Conservation (phyloP, 2,797 vertebrate genomes). For the Remorina albescens region DNA sequence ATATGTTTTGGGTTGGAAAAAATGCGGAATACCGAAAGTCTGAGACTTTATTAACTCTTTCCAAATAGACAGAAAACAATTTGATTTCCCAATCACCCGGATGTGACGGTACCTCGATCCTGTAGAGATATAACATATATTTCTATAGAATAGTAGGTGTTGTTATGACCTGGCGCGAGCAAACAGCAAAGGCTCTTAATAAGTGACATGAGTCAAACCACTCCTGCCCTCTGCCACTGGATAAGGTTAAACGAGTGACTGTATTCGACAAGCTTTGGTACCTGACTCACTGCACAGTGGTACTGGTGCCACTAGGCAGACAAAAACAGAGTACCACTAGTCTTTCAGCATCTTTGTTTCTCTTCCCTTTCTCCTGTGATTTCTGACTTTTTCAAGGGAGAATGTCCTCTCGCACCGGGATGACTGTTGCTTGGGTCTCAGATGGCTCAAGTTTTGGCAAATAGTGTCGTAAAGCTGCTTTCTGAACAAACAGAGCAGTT, state of each 20-base stretch:
- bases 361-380: slow-evolving; percentile 43
- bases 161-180: slow-evolving; percentile 47
- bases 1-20: slow-evolving; percentile 35
- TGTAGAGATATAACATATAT: slow-evolving; percentile 10
- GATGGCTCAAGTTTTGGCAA: slow-evolving; percentile 20
- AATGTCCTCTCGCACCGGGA: too few species aligned
- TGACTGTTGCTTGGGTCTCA: slow-evolving; percentile 18
- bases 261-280: slow-evolving; percentile 73
- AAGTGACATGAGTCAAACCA: slow-evolving; percentile 51
- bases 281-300: slow-evolving; percentile 34
- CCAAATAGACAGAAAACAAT: slow-evolving; percentile 10
- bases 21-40: slow-evolving; percentile 49
- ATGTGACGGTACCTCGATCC: slow-evolving; percentile 18
- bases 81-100: too few species aligned
- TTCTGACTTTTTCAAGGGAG: slow-evolving; percentile 48
- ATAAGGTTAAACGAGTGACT: slow-evolving; percentile 64
- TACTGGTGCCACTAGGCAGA: slow-evolving; percentile 62
- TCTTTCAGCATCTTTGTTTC: slow-evolving; percentile 47
- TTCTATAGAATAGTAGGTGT: slow-evolving; percentile 27
- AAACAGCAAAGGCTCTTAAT: slow-evolving; percentile 23
- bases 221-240: slow-evolving; percentile 41
- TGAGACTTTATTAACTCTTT: slow-evolving; percentile 18
- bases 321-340: slow-evolving; percentile 25
- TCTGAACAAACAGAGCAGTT: slow-evolving; percentile 35
- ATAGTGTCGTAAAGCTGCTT: slow-evolving; percentile 13